Conservation (phyloP, 2,888 invertebrate species). For the Oxytorus armatus region DNA sequence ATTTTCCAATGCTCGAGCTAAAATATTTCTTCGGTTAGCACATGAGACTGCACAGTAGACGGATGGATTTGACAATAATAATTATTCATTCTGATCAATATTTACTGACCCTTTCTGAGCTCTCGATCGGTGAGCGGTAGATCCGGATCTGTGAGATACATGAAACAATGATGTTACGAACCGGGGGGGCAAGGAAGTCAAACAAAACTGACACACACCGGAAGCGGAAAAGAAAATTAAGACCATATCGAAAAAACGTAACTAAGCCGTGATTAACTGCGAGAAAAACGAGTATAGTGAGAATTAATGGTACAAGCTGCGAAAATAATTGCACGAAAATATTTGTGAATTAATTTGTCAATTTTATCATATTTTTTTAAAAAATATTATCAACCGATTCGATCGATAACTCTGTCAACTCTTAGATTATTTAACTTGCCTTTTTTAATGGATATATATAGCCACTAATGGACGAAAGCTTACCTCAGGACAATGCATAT, state of each 20-base stretch:
- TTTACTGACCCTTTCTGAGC: constrained; percentile 81
- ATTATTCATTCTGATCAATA: constrained; percentile 12
- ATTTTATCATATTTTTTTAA: constrained; percentile 47
- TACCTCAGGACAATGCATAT: constrained; percentile 67
- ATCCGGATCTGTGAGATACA: constrained; percentile 76
- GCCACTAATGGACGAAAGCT: constrained; percentile 65
- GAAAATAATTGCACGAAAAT: constrained; percentile 62
- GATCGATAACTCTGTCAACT: constrained; percentile 42
- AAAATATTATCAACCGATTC: constrained; percentile 56
- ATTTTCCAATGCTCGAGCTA: constrained; percentile 79
- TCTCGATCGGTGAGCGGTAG: constrained; percentile 81
- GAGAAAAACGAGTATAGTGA: not conserved
- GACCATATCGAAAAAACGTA: not conserved
- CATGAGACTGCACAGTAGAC: constrained; percentile 22
- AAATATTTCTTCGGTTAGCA: constrained; percentile 69
- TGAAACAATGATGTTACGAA: constrained; percentile 70
- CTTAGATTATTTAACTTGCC: constrained; percentile 19
- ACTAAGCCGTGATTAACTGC: constrained; percentile 12
- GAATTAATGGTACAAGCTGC: constrained; percentile 31
- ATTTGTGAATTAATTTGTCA: constrained; percentile 43
- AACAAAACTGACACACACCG: constrained; percentile 51
- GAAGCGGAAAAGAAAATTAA: constrained; percentile 64
- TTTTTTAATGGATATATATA: constrained; percentile 36
- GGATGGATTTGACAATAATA: not conserved
- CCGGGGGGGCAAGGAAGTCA: constrained; percentile 1